phyloP scores from a whole-genome alignment of 2,888 invertebrate species.

The Psylliodes chrysocephalus region DNA sequence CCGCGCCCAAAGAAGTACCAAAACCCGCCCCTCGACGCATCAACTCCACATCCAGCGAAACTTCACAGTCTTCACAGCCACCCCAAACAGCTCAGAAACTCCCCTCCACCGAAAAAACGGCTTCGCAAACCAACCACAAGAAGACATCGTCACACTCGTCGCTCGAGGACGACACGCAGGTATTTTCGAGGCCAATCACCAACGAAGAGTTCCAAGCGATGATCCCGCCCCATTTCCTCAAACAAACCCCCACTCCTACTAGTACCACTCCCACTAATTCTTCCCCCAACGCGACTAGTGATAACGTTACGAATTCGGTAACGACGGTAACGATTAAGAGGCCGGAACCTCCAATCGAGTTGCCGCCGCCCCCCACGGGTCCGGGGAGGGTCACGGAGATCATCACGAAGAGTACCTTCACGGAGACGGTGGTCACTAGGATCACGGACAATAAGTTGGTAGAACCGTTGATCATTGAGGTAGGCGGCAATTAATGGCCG shows the following conservation, averaged over 20 bases:
- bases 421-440: conserved; percentile 93
- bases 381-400: conserved; percentile 92
- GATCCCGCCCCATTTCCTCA: conserved; percentile 91
- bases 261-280: conserved; percentile 56
- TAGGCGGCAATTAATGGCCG: conserved; percentile 65
- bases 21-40: conserved; percentile 59
- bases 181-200: conserved; percentile 83
- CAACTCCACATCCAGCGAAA: conserved; percentile 43
- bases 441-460: conserved; percentile 92
- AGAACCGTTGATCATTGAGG: conserved; percentile 89
- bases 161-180: conserved; percentile 67
- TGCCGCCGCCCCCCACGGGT: conserved; percentile 85
- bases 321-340: conserved; percentile 90
- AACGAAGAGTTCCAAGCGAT: conserved; percentile 95
- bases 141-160: conserved; percentile 66
- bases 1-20: conserved; percentile 55
- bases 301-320: conserved; percentile 64
- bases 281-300: conserved; percentile 56
- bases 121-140: conserved; percentile 59
- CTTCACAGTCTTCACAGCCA: conserved; percentile 18
- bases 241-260: conserved; percentile 49
- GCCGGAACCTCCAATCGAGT: conserved; percentile 72
- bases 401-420: conserved; percentile 95
- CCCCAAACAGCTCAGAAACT: conserved; percentile 14
- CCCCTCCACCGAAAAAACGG: conserved; percentile 4